Conservation (phyloP, 30 jellyfish, hydroid and myxozoan genomes). For the Turritopsis dohrnii region DNA sequence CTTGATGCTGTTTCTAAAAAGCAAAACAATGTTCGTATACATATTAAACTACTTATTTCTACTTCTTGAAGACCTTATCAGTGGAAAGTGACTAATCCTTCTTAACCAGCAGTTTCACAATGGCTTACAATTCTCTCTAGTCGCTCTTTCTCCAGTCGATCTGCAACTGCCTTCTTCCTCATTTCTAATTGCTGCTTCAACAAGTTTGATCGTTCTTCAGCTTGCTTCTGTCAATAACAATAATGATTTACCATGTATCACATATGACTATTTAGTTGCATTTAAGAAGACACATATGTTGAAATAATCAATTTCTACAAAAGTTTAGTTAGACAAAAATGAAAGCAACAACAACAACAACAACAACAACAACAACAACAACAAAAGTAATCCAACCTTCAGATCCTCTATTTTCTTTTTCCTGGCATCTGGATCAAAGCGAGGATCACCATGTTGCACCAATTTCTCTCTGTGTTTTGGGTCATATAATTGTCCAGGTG, state of each 20-base stretch:
- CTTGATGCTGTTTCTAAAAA: neutral
- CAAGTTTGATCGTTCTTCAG: conserved; percentile 72
- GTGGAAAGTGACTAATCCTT: neutral
- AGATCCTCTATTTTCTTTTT: conserved; percentile 74
- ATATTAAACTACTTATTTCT: no score
- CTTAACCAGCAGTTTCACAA: no score
- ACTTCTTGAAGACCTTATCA: neutral
- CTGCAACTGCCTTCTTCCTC: conserved; percentile 50
- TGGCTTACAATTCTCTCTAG: conserved; percentile 28
- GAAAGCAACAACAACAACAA: neutral
- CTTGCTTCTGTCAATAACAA: conserved; percentile 58
- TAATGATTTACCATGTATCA: no score
- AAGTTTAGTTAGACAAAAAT: no score
- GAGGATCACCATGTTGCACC: conserved; percentile 47
- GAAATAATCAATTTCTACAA: no score
- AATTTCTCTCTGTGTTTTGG: conserved; percentile 22
- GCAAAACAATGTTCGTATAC: neutral
- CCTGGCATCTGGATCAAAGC: conserved; percentile 80
- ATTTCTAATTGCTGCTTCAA: conserved; percentile 53
- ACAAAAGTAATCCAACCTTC: conserved; percentile 39
- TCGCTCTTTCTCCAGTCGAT: conserved; percentile 55
- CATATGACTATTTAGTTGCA: no score
- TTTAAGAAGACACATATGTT: neutral
- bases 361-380: neutral
- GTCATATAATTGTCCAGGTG: conserved; percentile 18